Evolutionary conservation across 2,888 invertebrate species (phyloP), one percentile per base, ranked within the genome.

Genomic region (Ctenicera cuprea): DNA sequence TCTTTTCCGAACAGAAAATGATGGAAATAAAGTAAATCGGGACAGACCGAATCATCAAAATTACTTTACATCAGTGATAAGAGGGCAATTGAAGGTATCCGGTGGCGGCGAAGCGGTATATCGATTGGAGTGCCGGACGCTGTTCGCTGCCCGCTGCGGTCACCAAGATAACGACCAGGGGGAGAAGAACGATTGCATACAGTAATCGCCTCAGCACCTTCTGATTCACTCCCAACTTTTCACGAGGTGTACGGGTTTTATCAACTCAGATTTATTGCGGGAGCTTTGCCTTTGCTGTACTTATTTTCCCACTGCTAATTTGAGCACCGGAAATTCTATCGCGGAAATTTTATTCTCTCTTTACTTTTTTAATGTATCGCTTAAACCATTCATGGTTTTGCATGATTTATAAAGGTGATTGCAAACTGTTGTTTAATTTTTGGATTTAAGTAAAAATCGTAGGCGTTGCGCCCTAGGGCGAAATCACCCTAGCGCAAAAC

Each of bases 31-130:
- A 64, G 64, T 50, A 61, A 73, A 70, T 70, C 48, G 18, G 18
- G 45, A 48, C 57, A 18, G 59, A 70, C 69, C 64, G 61, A 73
- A 71, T 73, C 71, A 67, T 74, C 57, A 73, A 71, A 72, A 73
- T 71, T 68, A 74, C 73, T 74, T 76, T 76, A 65, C 68, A 72
- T 69, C 68, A 52, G 48, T 65, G 72, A 76, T 78, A 77, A 77
- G 75, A 76, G 78, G 76, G 77, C 77, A 78, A 78, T 78, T 78
- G 77, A 75, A 78, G 78, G 76, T 78, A 77, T 78, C 78, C 77
- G 77, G 76, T 66, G 73, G 74, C 67, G 74, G 72, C 72, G 61
- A 76, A 72, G 76, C 74, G 71, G 71, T 74, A 77, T 79, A 79
- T 79, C 79, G 79, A 77, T 79, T 74, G 72, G 74, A 72, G 75